Base-by-base conservation (phyloP, 2,888 invertebrate genomes). In the Ormyrus thymus region DNA sequence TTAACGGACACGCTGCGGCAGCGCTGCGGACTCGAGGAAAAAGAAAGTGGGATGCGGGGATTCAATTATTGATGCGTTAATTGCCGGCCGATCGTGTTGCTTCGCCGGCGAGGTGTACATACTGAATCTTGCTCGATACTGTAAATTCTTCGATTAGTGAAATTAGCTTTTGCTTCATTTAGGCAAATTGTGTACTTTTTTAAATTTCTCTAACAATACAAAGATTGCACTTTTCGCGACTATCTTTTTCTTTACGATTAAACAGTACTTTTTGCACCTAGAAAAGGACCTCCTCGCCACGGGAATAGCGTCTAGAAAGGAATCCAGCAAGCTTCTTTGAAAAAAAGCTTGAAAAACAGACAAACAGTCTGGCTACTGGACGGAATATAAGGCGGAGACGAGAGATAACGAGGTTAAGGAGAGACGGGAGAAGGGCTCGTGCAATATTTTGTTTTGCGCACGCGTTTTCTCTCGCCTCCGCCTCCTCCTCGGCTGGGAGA, bases 1-100 rank as follows among this genome's bases (percentile, higher is more conserved):
- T 82, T 83, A 84, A 84, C 83, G 81, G 76, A 70, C 69, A 51
- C 29, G 68, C 29, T 4, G 29, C 51, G 53, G 51, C 29, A 29
- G 65, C 43, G 58, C 55, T 51, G 51, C 62, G 13, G 48, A 48
- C 48, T 11, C 13, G 51, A 51, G 53, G 13, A 62, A 62, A 62
- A 61, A 76, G 46, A 53, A 53, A 56, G 62, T 55, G 61, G 55
- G 51, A 9, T 11, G 43, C 43, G 53, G 10, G 13, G 29, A 29
- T 29, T 29, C 29, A 29, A 29, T 29, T 29, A 29, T 29, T 29
- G 29, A 29, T 29, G 29, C 29, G 29, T 29, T 29, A 29, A 29
- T 29, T 29, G 29, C 29, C 29, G 29, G 29, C 29, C 29, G 29
- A 29, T 29, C 29, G 29, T 29, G 29, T 29, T 29, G 29, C 29